A percentile compares a stretch with the other conserved stretches of the same genome.
phyloP scores from a whole-genome alignment of 2,797 vertebrate species.

The Scolopax rusticola region DNA sequence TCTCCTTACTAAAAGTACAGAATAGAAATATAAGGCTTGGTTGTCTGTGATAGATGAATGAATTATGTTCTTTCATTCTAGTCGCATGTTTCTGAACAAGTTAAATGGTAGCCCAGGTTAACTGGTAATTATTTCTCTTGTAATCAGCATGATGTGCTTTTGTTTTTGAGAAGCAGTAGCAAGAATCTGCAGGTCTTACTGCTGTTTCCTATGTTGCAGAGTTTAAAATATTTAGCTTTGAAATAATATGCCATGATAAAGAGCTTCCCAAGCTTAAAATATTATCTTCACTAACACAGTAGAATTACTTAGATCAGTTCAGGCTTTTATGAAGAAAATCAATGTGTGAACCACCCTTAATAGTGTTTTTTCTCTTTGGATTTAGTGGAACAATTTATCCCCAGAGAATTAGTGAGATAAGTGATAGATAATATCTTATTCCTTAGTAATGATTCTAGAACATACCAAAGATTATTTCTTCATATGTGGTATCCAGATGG shows the following conservation, averaged over 20 bases:
- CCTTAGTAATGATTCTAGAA: slow-evolving; percentile 5
- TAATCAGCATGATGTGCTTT: not conserved
- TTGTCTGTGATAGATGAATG: not conserved
- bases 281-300: not conserved
- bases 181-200: not conserved
- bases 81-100: not conserved
- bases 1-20: not conserved
- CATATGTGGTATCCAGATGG: not conserved
- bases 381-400: not conserved
- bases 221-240: not conserved
- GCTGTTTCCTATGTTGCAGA: not conserved
- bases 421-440: not conserved
- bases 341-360: not conserved
- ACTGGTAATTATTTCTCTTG: not conserved
- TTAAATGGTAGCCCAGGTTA: not conserved
- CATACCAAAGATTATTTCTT: not conserved
- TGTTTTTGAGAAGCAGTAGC: not conserved
- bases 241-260: not conserved
- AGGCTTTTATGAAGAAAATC: not conserved
- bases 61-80: not conserved
- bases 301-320: not conserved
- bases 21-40: not conserved
- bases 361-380: not conserved
- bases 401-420: not conserved
- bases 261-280: not conserved